These are phyloP conservation scores for Hormaphis cornu DNA, from an alignment of 1,140 invertebrate genomes.

Conservation along the genomic window DNA sequence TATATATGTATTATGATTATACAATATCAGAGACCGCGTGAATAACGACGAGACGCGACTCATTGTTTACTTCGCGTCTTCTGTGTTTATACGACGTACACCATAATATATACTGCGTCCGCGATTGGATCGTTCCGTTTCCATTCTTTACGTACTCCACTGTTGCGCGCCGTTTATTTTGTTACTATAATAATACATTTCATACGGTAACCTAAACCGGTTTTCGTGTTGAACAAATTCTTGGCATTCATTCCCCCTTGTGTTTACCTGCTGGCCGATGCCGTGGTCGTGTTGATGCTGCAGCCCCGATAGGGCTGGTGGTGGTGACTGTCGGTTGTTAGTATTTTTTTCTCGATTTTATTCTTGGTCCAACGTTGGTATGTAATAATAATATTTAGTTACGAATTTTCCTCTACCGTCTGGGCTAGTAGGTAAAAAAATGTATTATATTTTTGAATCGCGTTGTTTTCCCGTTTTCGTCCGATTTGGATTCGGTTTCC, in stretches of 20 bases:
- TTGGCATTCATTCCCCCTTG: conserved; percentile 30
- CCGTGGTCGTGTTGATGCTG: background rate
- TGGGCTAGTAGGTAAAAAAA: too few species aligned
- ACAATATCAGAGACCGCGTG: too few species aligned
- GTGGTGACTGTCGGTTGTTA: background rate
- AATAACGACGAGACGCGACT: background rate
- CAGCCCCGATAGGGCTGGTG: background rate
- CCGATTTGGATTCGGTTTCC: background rate
- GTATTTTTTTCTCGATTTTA: background rate
- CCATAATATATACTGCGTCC: background rate
- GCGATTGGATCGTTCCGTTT: background rate
- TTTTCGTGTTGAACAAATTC: conserved; percentile 26
- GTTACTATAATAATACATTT: too few species aligned
- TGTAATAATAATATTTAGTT: background rate
- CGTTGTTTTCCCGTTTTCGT: background rate
- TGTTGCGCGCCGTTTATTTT: background rate
- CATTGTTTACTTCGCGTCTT: conserved; percentile 4
- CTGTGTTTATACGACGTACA: background rate
- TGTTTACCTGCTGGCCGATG: conserved; percentile 4
- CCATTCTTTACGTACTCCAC: background rate
- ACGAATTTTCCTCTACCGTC: too few species aligned
- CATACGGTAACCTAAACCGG: conserved; percentile 22
- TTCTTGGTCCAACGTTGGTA: background rate
- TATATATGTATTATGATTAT: too few species aligned
- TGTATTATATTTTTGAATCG: too few species aligned